phyloP scores from a whole-genome alignment of 2,888 invertebrate species.

The Hypena proboscidalis region DNA sequence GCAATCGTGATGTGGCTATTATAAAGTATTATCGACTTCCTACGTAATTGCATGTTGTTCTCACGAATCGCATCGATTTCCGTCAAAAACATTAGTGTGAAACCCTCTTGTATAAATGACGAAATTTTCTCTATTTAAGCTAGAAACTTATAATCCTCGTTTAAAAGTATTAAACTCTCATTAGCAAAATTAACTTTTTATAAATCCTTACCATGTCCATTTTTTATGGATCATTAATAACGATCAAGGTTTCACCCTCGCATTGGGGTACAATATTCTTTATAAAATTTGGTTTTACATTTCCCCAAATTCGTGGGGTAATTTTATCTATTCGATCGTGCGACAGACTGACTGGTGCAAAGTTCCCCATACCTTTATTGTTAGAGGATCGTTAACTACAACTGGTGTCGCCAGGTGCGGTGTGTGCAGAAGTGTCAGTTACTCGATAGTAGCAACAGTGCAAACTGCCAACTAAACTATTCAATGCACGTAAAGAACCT shows the following conservation, averaged over 20 bases:
- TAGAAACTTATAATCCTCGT: no score
- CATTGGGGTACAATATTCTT: conserved; percentile 28
- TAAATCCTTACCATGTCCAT: no score
- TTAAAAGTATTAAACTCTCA: no score
- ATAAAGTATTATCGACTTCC: conserved; percentile 31
- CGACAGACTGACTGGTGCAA: conserved; percentile 22
- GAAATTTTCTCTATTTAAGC: no score
- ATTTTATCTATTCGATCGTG: conserved; percentile 39
- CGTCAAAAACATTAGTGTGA: neutral
- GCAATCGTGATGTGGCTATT: conserved; percentile 35
- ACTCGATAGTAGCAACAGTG: conserved; percentile 22
- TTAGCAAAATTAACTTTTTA: no score
- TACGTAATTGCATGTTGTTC: conserved; percentile 28
- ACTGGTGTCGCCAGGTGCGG: conserved; percentile 32
- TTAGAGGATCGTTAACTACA: conserved; percentile 22
- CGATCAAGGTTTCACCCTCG: conserved; percentile 23
- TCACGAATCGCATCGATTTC: conserved; percentile 16
- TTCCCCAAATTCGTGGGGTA: conserved; percentile 22
- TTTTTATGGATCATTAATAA: no score
- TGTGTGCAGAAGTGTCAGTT: conserved; percentile 10
- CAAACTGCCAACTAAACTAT: conserved; percentile 10
- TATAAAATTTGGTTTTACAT: conserved; percentile 19
- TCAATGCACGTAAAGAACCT: conserved; percentile 20
- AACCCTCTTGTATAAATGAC: no score
- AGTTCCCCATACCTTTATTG: conserved; percentile 12